phyloP scores from a whole-genome alignment of 2,797 vertebrate species.

The Serranus cabrilla region DNA sequence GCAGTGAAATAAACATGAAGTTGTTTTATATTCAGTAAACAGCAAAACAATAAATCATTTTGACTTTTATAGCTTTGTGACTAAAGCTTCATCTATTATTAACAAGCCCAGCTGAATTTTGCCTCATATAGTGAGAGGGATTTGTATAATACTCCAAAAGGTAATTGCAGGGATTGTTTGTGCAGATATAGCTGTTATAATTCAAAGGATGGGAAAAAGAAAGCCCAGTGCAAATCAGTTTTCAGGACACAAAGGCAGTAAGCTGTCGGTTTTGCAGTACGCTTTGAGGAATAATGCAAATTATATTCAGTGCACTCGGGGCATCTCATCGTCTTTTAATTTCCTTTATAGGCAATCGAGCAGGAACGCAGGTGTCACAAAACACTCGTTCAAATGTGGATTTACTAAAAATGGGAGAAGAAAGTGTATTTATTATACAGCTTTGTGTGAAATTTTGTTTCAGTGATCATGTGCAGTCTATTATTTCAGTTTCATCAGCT shows the following conservation, averaged over 20 bases:
- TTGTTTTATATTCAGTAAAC: constrained; percentile 3
- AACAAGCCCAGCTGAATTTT: constrained; percentile 1
- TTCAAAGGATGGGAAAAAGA: constrained; percentile 17
- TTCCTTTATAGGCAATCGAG: not conserved
- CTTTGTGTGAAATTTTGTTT: not conserved
- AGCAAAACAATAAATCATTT: constrained; percentile 18
- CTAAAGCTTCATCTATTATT: constrained; percentile 44
- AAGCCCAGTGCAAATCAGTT: not conserved
- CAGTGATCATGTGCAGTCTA: not conserved
- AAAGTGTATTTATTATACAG: not conserved
- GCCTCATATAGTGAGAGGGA: constrained; percentile 14
- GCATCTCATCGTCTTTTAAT: not conserved
- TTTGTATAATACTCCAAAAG: constrained; percentile 8
- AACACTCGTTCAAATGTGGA: not conserved
- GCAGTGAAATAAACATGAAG: constrained; percentile 4
- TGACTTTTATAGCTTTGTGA: constrained; percentile 15
- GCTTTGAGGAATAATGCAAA: constrained; percentile 8
- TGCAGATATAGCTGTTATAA: constrained; percentile 17
- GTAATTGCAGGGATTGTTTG: constrained; percentile 29
- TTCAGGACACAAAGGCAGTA: constrained; percentile 3
- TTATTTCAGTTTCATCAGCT: not conserved
- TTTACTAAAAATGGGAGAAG: not conserved
- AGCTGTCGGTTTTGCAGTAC: not conserved
- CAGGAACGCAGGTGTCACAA: not conserved
- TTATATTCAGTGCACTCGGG: not conserved